These are phyloP conservation scores for Petrocephalus zakoni DNA, from an alignment of 2,113 vertebrate genomes.

Conservation along the genomic window DNA sequence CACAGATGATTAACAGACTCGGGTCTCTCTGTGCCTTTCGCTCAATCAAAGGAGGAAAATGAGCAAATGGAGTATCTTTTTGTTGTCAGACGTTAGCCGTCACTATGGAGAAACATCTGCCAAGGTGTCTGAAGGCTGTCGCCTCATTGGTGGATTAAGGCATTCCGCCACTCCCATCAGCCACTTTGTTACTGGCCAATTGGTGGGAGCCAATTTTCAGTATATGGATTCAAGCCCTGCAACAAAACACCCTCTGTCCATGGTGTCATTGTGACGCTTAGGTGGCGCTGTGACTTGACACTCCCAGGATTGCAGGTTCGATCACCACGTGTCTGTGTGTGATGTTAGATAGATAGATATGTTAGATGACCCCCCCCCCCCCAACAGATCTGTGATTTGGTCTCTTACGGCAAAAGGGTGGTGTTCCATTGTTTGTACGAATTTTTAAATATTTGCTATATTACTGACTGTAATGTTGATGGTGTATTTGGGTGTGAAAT, in stretches of 20 bases:
- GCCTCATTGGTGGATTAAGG: not conserved
- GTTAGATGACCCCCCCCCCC: not conserved
- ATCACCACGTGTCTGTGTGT: not conserved
- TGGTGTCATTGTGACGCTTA: not conserved
- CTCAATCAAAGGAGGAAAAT: conserved; percentile 5
- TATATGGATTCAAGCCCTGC: not conserved
- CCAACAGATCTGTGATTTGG: not conserved
- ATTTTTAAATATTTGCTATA: not conserved
- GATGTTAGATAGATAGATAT: too few relatives aligned
- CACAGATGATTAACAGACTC: conserved; percentile 6
- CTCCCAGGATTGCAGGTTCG: not conserved
- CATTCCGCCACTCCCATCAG: not conserved
- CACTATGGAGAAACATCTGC: not conserved
- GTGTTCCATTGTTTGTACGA: not conserved
- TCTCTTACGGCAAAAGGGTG: not conserved
- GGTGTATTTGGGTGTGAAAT: not conserved
- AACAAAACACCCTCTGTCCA: not conserved
- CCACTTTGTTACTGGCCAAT: not conserved
- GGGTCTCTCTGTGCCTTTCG: not conserved
- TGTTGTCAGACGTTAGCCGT: not conserved
- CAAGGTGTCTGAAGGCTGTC: not conserved
- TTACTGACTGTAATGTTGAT: not conserved
- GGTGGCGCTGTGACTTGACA: not conserved
- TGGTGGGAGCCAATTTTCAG: not conserved
- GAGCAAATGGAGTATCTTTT: not conserved